Evolutionary conservation across 2,888 invertebrate genomes (phyloP).

Genomic region (Clanis bilineata): DNA sequence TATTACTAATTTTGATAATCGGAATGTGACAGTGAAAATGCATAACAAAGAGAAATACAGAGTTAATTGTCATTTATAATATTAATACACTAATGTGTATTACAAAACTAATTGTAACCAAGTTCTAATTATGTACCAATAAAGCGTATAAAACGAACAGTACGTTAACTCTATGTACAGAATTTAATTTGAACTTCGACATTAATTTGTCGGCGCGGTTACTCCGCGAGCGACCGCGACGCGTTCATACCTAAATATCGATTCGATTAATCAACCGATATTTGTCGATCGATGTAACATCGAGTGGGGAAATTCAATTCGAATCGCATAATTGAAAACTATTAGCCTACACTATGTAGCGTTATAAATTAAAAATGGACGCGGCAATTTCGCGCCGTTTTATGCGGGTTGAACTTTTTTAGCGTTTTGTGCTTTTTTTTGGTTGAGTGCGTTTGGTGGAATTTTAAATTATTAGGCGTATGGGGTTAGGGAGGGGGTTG

Average conservation of each 20-base stretch:
- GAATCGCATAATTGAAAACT: conserved; percentile 57
- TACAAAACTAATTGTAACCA: too few species aligned
- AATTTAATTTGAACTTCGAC: conserved; percentile 2
- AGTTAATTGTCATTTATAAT: too few species aligned
- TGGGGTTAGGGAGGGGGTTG: too few species aligned
- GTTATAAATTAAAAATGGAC: conserved; percentile 49
- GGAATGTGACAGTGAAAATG: too few species aligned
- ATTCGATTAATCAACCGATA: conserved; percentile 57
- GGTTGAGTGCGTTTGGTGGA: background rate
- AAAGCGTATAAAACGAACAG: background rate
- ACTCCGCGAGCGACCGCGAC: conserved; percentile 21
- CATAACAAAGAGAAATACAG: too few species aligned
- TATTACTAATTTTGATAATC: too few species aligned
- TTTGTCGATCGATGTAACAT: conserved; percentile 44
- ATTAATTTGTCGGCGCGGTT: background rate
- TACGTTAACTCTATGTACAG: background rate
- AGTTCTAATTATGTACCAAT: background rate
- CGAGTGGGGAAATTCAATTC: conserved; percentile 50
- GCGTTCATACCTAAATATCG: conserved; percentile 44
- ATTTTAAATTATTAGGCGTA: background rate
- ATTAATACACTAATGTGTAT: too few species aligned
- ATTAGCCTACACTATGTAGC: conserved; percentile 36
- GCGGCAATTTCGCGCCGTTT: conserved; percentile 46
- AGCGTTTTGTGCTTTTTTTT: conserved; percentile 27
- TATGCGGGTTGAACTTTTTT: too few species aligned